Percentiles rank a stretch among this genome's conserved stretches.
Evolutionary conservation across 35 echinoderm and acorn worm genomes (phyloP).

Genomic region (Ptychodera flava): DNA sequence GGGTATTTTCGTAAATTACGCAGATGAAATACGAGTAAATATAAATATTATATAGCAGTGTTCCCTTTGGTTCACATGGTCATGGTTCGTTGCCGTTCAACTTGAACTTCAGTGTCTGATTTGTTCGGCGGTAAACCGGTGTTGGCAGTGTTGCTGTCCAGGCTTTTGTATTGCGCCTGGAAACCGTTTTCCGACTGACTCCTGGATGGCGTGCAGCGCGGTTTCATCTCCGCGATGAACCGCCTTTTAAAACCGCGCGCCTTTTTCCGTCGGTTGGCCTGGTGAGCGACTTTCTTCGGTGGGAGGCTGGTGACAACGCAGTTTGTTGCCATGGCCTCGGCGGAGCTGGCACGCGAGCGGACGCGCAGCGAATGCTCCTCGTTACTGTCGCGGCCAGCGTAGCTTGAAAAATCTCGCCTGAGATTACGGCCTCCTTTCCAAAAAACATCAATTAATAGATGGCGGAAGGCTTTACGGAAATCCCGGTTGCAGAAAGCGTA

Average conservation of each 20-base stretch:
- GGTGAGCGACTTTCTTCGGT: background rate
- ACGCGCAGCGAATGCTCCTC: background rate
- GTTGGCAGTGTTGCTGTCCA: background rate
- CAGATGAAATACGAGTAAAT: too few species aligned
- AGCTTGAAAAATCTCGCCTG: background rate
- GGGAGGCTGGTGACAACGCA: background rate
- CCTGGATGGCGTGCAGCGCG: background rate
- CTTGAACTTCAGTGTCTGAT: background rate
- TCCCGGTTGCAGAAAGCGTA: background rate
- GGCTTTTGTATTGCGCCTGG: background rate
- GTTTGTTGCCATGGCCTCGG: background rate
- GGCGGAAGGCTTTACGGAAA: constrained; percentile 14
- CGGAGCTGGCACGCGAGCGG: background rate
- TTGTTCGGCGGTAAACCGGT: background rate
- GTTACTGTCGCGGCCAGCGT: background rate
- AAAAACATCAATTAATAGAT: constrained; percentile 29
- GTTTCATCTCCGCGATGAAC: background rate
- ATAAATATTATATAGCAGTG: too few species aligned
- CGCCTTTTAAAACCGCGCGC: background rate
- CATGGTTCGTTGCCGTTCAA: background rate
- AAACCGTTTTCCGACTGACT: background rate
- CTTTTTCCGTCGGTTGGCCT: background rate
- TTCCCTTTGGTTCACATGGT: background rate
- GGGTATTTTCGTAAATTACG: too few species aligned
- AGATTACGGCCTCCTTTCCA: background rate